phyloP scores from a whole-genome alignment of 2,797 vertebrate genomes.

The Sebastes itinus region DNA sequence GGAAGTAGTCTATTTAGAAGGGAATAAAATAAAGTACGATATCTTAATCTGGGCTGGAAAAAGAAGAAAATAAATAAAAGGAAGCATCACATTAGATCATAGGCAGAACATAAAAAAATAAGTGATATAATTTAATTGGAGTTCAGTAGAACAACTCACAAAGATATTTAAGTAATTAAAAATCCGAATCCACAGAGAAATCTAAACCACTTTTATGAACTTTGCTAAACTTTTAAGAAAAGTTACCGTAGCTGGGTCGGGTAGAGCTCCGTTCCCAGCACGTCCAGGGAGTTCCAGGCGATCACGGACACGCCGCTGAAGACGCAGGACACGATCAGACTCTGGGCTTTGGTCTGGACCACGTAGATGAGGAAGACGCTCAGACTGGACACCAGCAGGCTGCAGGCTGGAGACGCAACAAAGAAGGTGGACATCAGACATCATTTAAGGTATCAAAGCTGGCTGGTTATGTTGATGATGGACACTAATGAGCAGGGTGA shows the following conservation, averaged over 20 bases:
- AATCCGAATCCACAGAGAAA: neutral
- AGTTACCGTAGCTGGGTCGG: constrained; percentile 81
- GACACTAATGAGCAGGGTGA: neutral
- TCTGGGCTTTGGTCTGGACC: constrained; percentile 80
- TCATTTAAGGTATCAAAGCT: neutral
- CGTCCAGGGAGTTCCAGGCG: constrained; percentile 84
- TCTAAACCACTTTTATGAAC: neutral
- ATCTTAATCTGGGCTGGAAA: neutral
- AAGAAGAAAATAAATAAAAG: neutral
- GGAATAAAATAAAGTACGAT: neutral
- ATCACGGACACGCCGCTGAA: constrained; percentile 84
- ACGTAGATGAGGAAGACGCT: constrained; percentile 82
- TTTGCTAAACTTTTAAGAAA: neutral
- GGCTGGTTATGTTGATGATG: no score
- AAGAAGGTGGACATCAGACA: neutral
- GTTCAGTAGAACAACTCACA: neutral
- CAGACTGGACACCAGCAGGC: constrained; percentile 78
- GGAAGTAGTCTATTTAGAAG: neutral
- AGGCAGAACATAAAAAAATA: neutral
- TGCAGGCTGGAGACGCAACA: constrained; percentile 65
- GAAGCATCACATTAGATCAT: neutral
- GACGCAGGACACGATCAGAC: constrained; percentile 79
- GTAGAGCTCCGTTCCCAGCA: constrained; percentile 82
- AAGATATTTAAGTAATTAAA: neutral
- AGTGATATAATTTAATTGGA: neutral